These are phyloP conservation scores for Chrysomallon squamiferum DNA, from an alignment of 1,140 invertebrate genomes.

Conservation along the genomic window DNA sequence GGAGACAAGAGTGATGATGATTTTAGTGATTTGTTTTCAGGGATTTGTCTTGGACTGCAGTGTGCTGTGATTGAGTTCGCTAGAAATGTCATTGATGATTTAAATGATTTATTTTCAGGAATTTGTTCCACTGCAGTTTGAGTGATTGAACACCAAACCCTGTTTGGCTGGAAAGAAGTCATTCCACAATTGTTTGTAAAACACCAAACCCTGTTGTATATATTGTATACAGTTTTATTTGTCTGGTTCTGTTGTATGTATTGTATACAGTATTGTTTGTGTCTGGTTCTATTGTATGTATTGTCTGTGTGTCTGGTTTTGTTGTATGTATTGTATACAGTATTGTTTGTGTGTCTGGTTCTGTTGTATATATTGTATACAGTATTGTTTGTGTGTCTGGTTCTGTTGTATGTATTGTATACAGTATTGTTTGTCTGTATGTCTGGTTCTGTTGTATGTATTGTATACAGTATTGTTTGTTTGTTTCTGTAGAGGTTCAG, in stretches of 20 bases:
- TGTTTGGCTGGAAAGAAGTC: conserved; percentile 75
- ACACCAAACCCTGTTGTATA: conserved; percentile 75
- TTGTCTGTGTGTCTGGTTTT: no score
- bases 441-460: no score
- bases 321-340: neutral
- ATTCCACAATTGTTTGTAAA: conserved; percentile 81
- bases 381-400: no score
- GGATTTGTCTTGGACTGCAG: conserved; percentile 97
- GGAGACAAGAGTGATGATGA: no score
- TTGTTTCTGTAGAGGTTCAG: no score
- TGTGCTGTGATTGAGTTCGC: conserved; percentile 96
- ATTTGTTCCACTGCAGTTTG: no score
- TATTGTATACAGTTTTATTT: neutral
- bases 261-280: neutral
- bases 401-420: no score
- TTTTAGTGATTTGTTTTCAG: no score
- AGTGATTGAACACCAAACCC: no score
- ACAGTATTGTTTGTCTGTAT: no score
- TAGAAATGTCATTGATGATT: conserved; percentile 84
- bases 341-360: neutral
- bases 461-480: no score
- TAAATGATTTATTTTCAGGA: no score
- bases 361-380: neutral
- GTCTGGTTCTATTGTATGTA: neutral
- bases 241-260: neutral